Evolutionary conservation across 2,113 vertebrate species (phyloP).

Genomic region (Anseranas semipalmata): DNA sequence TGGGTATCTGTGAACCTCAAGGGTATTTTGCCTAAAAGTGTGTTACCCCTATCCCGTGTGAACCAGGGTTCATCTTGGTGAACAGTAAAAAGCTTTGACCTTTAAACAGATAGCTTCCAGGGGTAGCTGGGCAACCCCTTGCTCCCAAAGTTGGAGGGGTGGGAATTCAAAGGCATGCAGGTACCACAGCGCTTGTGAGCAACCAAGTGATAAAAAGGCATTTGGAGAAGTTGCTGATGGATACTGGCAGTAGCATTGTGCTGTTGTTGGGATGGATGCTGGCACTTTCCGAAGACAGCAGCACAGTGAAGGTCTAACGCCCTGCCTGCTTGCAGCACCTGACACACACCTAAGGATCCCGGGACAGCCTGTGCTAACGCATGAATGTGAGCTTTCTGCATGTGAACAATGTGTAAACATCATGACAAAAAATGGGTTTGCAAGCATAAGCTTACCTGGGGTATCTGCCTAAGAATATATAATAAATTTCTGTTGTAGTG

Average conservation of each 20-base stretch:
- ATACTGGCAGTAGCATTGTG: background rate
- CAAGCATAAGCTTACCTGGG: background rate
- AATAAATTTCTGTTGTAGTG: background rate
- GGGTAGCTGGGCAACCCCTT: background rate
- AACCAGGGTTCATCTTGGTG: background rate
- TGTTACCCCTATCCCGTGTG: background rate
- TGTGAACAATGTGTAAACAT: background rate
- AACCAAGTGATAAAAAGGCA: accelerated
- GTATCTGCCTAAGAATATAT: background rate
- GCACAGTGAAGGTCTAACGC: background rate
- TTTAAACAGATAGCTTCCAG: background rate
- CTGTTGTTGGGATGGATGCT: background rate
- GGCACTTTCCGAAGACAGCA: background rate
- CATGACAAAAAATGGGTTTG: background rate
- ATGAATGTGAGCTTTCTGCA: background rate
- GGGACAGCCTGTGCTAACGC: background rate
- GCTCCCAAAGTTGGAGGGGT: accelerated
- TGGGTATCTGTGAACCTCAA: background rate
- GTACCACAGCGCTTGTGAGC: background rate
- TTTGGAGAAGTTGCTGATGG: accelerated
- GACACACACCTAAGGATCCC: accelerated
- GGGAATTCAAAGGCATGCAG: background rate
- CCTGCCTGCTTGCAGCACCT: accelerated
- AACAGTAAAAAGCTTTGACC: background rate
- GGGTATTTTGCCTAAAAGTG: background rate